Evolutionary conservation across 2,113 vertebrate genomes (phyloP), one percentile per base, ranked within the genome.

Genomic region (Hiodon alosoides): DNA sequence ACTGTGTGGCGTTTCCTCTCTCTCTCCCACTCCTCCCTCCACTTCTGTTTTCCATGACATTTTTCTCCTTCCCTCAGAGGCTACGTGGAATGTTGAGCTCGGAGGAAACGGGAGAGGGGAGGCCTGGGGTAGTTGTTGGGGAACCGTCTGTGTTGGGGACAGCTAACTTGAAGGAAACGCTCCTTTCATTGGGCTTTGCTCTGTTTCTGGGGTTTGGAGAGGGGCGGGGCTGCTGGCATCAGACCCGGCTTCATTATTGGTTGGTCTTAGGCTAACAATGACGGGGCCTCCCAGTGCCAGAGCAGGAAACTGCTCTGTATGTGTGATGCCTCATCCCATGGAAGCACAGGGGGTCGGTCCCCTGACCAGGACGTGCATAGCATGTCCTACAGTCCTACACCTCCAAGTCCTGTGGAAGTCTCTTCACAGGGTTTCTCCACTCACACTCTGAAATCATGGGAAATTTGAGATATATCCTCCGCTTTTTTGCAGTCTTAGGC

Each of bases 1-100:
- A 65, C 55, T 8, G 55, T 47, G 5, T 51, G n/a, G 46, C 67
- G 48, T 52, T 17, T 76, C 57, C 47, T 55, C 17, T 71, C 50
- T 68, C 46, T 64, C 70, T 70, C 68, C 74, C 46, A 54, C 70
- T 70, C 68, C 74, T 64, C 68, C 46, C 54, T 70, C 50, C 13
- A 57, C 67, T 64, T 67, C 54, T 76, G 67, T 70, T 70, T 70
- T 14, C 58, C 10, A 16, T 70, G 7, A 61, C 48, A 69, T 53
- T 31, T 54, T 64, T 61, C 74, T 53, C 62, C n/a, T 70, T 70
- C 58, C 58, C 50, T 47, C 58, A 55, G 58, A 69, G 52, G 67
- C 66, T 68, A 47, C 4, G 52, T 50, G n/a, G 73, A 68, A 50
- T 51, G 46, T 13, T 17, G 11, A 9, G 57, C n/a, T 52, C 16